phyloP scores from a whole-genome alignment of 2,888 invertebrate genomes.

The Drosophila falleni region DNA sequence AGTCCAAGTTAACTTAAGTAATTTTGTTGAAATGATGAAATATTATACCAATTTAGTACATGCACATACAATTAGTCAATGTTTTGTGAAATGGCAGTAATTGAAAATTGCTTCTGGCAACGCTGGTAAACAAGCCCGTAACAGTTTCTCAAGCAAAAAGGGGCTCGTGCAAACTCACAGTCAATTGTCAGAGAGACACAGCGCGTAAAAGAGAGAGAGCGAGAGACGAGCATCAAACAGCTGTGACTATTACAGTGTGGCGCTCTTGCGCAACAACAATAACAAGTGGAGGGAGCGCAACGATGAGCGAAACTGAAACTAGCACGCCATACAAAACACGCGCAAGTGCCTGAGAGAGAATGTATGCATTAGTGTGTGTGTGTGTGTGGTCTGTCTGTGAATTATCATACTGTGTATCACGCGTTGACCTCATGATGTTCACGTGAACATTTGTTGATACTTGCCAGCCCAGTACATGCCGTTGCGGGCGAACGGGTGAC shows the following conservation, averaged over 20 bases:
- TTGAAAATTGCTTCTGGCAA: slow-evolving; percentile 59
- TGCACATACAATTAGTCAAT: slow-evolving; percentile 3
- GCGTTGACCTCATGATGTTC: slow-evolving; percentile 91
- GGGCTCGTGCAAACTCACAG: slow-evolving; percentile 89
- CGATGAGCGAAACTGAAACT: slow-evolving; percentile 58
- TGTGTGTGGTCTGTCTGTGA: slow-evolving; percentile 73
- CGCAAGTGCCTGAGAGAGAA: slow-evolving; percentile 47
- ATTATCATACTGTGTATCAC: slow-evolving; percentile 87
- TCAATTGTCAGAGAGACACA: slow-evolving; percentile 87
- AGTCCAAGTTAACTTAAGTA: background rate
- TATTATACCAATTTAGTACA: slow-evolving; percentile 7
- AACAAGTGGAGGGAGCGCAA: slow-evolving; percentile 33
- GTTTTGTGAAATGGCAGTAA: slow-evolving; percentile 15
- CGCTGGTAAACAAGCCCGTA: slow-evolving; percentile 42
- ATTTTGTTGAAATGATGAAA: slow-evolving; percentile 1
- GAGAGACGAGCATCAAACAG: slow-evolving; percentile 59
- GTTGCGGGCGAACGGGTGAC: slow-evolving; percentile 13
- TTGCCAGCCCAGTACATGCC: slow-evolving; percentile 41
- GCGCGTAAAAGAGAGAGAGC: slow-evolving; percentile 48
- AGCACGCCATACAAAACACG: slow-evolving; percentile 69
- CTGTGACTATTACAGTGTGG: slow-evolving; percentile 67
- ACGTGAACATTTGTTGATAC: slow-evolving; percentile 87
- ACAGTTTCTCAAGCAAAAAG: slow-evolving; percentile 85
- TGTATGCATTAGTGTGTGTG: slow-evolving; percentile 86
- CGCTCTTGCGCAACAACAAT: slow-evolving; percentile 77